phyloP scores from a whole-genome alignment of 2,888 invertebrate genomes.

The Boloria euphrosyne region DNA sequence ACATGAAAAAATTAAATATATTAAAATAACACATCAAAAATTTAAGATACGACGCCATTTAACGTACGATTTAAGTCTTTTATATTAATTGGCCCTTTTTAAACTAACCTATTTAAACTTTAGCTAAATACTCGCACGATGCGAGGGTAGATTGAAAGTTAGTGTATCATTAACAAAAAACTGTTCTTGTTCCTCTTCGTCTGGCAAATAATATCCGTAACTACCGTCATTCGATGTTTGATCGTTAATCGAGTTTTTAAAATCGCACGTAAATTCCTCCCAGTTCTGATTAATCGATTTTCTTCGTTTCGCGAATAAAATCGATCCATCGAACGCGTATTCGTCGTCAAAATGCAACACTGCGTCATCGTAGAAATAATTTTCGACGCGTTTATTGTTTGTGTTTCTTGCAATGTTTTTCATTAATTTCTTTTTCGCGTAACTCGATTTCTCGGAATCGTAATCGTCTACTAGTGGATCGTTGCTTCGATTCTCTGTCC shows the following conservation, averaged over 20 bases:
- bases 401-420: constrained; percentile 76
- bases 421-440: constrained; percentile 73
- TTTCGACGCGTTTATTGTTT: constrained; percentile 56
- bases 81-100: constrained; percentile 39
- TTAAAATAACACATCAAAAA: not conserved
- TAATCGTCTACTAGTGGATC: constrained; percentile 77
- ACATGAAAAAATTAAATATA: not conserved
- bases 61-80: constrained; percentile 49
- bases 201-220: constrained; percentile 74
- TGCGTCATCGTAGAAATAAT: constrained; percentile 78
- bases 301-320: constrained; percentile 74
- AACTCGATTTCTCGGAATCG: constrained; percentile 75
- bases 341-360: constrained; percentile 77
- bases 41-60: constrained; percentile 1
- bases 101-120: constrained; percentile 30
- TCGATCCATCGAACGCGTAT: constrained; percentile 76
- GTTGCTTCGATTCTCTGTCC: constrained; percentile 69
- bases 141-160: constrained; percentile 73
- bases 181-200: constrained; percentile 67
- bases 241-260: constrained; percentile 58
- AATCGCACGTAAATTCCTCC: constrained; percentile 63
- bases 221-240: constrained; percentile 73
- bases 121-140: constrained; percentile 75
- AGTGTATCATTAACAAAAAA: constrained; percentile 75
- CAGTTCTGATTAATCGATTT: constrained; percentile 70